Conservation (phyloP, 2,888 invertebrate species). For the Portevinia maculata region DNA sequence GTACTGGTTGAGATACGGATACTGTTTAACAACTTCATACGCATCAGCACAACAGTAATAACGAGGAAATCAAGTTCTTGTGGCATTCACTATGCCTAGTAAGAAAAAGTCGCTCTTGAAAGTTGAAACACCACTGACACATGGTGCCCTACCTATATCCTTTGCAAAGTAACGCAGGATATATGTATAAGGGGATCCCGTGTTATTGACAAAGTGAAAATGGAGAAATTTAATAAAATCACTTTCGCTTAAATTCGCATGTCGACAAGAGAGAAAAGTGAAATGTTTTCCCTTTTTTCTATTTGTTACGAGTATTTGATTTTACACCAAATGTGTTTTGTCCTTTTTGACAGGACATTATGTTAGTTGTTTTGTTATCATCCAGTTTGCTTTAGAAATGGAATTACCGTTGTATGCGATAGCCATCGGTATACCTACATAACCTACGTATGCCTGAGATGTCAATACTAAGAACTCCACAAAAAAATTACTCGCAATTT, state of each 20-base stretch:
- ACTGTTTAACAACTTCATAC: constrained; percentile 25
- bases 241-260: constrained; percentile 10
- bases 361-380: constrained; percentile 41
- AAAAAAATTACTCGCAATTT: background rate
- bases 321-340: constrained; percentile 8
- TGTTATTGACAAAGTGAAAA: background rate
- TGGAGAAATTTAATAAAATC: constrained; percentile 39
- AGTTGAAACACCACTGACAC: constrained; percentile 3
- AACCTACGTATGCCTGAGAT: background rate
- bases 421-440: background rate
- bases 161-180: constrained; percentile 10
- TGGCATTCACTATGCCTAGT: constrained; percentile 31
- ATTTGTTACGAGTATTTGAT: constrained; percentile 37
- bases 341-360: constrained; percentile 16
- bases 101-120: constrained; percentile 1
- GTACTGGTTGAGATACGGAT: too few species aligned
- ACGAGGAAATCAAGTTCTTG: constrained; percentile 21
- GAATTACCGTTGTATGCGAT: constrained; percentile 28
- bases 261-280: constrained; percentile 10
- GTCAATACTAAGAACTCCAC: constrained; percentile 23
- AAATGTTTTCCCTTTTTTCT: background rate
- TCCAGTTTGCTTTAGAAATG: constrained; percentile 37
- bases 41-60: background rate
- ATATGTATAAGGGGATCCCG: background rate
- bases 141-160: constrained; percentile 38